Conservation (phyloP, 2,888 invertebrate species). For the Pyrochroa serraticornis region DNA sequence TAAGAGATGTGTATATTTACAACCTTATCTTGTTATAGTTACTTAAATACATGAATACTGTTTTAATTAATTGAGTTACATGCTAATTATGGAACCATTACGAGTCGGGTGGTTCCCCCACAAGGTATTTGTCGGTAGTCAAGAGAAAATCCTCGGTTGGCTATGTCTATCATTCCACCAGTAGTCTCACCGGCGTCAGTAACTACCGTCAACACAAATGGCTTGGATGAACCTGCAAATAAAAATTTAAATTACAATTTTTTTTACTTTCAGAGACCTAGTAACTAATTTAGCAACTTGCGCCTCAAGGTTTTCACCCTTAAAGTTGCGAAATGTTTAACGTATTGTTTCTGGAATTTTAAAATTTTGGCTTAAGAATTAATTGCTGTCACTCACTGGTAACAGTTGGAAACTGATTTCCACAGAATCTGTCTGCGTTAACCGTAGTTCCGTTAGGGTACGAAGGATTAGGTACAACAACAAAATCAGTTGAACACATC, state of each 20-base stretch:
- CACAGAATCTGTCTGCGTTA: conserved; percentile 76
- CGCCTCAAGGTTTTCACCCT: too few species aligned
- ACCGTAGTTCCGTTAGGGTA: conserved; percentile 52
- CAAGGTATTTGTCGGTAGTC: conserved; percentile 73
- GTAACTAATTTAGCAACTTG: conserved; percentile 5
- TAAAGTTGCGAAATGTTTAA: too few species aligned
- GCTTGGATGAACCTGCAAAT: conserved; percentile 67
- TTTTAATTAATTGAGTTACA: too few species aligned
- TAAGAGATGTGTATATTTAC: neutral
- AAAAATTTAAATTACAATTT: neutral
- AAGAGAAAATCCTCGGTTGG: conserved; percentile 77
- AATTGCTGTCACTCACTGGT: conserved; percentile 60
- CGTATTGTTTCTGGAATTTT: too few species aligned
- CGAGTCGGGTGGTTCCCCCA: conserved; percentile 16
- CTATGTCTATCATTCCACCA: conserved; percentile 68
- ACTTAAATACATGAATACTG: too few species aligned
- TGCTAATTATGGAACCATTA: neutral
- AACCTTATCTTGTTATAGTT: too few species aligned
- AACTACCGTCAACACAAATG: conserved; percentile 76
- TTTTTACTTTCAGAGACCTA: too few species aligned
- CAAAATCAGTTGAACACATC: conserved; percentile 73
- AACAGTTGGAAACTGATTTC: conserved; percentile 70
- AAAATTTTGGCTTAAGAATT: too few species aligned
- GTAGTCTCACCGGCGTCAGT: conserved; percentile 67
- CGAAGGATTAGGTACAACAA: conserved; percentile 74